Evolutionary conservation across 2,113 vertebrate genomes (phyloP), one percentile per base, ranked within the genome.

Genomic region (Albula glossodonta): DNA sequence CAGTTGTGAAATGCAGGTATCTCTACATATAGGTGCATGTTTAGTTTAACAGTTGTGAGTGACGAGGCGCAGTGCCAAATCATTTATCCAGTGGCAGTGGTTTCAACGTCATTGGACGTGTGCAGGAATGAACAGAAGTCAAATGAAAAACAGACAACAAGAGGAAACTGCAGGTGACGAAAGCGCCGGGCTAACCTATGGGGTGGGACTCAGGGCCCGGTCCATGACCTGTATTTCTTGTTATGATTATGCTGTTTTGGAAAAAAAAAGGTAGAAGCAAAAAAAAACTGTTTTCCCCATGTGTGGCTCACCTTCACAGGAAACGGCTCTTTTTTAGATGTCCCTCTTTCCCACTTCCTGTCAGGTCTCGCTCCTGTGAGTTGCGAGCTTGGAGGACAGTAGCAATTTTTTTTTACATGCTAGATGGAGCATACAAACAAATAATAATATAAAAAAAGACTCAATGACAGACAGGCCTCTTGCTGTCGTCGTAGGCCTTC

Each of bases 401-500:
- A 3, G 17, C 22, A 41, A 41, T 41, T 41, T 41, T n/a, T n/a
- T 74, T n/a, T 31, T n/a, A 31, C n/a, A 2, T n/a, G 11, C n/a
- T 8, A n/a, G 49, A 51, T 53, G n/a, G 12, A 12, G 51, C 56
- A 52, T 31, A 48, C 41, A 57, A 57, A 80, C 53, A 83, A 11
- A 84, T 10, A 56, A 86, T 19, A 63, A 19, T 3, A 25, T 41
- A 52, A 49, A 86, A 41, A 41, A 41, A 41, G 1, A 41, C 31
- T 41, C 77, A 85, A 85, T 86, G 48, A 22, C 52, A 48, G 15
- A 19, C 60, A 66, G 63, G 66, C 80, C 66, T 7, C 12, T 74
- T 25, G 15, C 80, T 57, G 85, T 82, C 78, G 60, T 51, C 48
- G 56, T 81, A 79, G 93, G 92, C 93, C 93, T 93, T 93, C 93